Base-by-base conservation (phyloP, 2,797 vertebrate genomes). In the Sebastes itinus region DNA sequence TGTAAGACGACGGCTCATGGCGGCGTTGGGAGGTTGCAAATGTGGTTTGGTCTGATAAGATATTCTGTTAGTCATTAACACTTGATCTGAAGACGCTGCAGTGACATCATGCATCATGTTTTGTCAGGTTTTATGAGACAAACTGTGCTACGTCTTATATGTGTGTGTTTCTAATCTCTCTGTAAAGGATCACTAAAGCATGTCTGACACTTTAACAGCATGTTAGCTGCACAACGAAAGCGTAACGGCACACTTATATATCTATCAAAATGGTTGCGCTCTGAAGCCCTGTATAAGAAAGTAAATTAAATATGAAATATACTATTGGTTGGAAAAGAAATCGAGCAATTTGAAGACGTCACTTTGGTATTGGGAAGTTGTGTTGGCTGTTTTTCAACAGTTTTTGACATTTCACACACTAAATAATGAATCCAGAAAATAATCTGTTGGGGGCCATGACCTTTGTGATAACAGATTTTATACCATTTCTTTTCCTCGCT, bases 1-100 rank as follows among this genome's bases (percentile, higher is more conserved):
- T 58, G 55, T 72, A 73, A 60, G 23, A 42, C 4, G 16, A 30
- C 52, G 52, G 66, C 35, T 65, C 16, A 7, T n/a, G 46, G 33
- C 4, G 10, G 12, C 7, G 3, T n/a, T 3, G 56, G 58, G 68
- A 72, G 38, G 62, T 9, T 61, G 25, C 46, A 4, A 2, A 63
- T 6, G 62, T 61, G 16, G 8, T 60, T 55, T 25, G 7, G 13
- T 1, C 46, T 63, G 59, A 60, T 49, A 38, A 66, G 63, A 23
- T 22, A 8, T 20, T 42, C 64, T n/a, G 49, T 75, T 38, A n/a
- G n/a, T 80, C 55, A 59, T 72, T 23, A 78, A 72, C 56, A 64
- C 25, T 1, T 25, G 11, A 55, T 49, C 6, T 22, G 55, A 27
- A 16, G 49, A 62, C 10, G 3, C 62, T 3, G n/a, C 11, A 2